phyloP scores from a whole-genome alignment of 2,113 vertebrate species.

The Dermatemys mawii region DNA sequence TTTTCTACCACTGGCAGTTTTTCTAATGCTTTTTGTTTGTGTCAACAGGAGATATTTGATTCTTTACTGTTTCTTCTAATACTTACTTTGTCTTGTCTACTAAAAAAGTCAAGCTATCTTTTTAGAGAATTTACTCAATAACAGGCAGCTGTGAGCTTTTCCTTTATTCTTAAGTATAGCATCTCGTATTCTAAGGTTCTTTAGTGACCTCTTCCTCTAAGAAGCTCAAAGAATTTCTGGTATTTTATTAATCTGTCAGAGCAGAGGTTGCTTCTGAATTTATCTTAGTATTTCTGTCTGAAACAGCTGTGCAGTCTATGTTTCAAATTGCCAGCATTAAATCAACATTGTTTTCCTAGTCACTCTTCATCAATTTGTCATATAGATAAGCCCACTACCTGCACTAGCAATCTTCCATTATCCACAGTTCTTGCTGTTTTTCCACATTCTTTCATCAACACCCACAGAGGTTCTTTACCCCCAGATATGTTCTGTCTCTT shows the following conservation, averaged over 20 bases:
- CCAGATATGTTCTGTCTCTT: slow-evolving; percentile 49
- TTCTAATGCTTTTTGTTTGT: slow-evolving; percentile 5
- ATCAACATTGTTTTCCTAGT: slow-evolving; percentile 74
- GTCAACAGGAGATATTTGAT: slow-evolving; percentile 19
- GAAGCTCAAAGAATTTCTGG: slow-evolving; percentile 71
- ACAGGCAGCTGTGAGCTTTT: slow-evolving; percentile 30
- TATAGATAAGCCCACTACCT: slow-evolving; percentile 73
- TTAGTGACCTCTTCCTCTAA: slow-evolving; percentile 66
- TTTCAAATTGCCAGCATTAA: slow-evolving; percentile 75
- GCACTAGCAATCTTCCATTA: slow-evolving; percentile 71
- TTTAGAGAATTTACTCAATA: slow-evolving; percentile 49
- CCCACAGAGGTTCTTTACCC: slow-evolving; percentile 64
- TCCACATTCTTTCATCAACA: slow-evolving; percentile 67
- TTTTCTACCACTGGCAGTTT: neutral
- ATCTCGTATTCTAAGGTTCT: slow-evolving; percentile 63
- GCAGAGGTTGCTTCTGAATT: slow-evolving; percentile 72
- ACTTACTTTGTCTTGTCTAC: slow-evolving; percentile 41
- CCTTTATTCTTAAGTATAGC: slow-evolving; percentile 58
- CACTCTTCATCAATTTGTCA: slow-evolving; percentile 76
- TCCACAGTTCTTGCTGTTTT: slow-evolving; percentile 67
- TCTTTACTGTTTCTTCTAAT: slow-evolving; percentile 42
- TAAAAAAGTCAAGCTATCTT: slow-evolving; percentile 40
- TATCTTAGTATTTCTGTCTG: slow-evolving; percentile 77
- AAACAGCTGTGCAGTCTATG: slow-evolving; percentile 72
- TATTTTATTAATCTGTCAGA: slow-evolving; percentile 77